These are phyloP conservation scores for Drosophila guanche DNA, from an alignment of 1,140 invertebrate species.

Conservation along the genomic window DNA sequence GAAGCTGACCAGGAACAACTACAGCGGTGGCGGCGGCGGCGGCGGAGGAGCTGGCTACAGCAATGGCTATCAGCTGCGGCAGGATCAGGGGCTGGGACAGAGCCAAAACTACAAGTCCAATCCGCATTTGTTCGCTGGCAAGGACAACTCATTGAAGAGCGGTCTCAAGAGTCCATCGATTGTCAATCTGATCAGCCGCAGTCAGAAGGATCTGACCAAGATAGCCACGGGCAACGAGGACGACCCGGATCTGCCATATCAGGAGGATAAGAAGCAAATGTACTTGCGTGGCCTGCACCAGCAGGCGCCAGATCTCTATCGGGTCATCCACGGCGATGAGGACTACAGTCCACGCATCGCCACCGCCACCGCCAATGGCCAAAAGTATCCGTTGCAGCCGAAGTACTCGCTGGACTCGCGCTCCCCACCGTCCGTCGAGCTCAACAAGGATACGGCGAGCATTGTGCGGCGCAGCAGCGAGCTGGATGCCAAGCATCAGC, in stretches of 20 bases:
- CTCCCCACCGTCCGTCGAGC: slow-evolving; percentile 70
- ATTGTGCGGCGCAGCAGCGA: slow-evolving; percentile 86
- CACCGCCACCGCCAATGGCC: slow-evolving; percentile 16
- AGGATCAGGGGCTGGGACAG: slow-evolving; percentile 31
- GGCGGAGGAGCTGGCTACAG: slow-evolving; percentile 7
- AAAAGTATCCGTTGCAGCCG: slow-evolving; percentile 65
- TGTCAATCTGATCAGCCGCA: slow-evolving; percentile 91
- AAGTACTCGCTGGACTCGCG: slow-evolving; percentile 76
- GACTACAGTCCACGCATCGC: slow-evolving; percentile 34
- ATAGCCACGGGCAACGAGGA: slow-evolving; percentile 56
- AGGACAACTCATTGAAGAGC: slow-evolving; percentile 84
- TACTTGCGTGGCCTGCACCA: slow-evolving; percentile 89
- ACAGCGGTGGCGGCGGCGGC: slow-evolving; percentile 21
- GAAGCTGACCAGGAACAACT: slow-evolving; percentile 79
- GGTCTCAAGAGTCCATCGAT: slow-evolving; percentile 93
- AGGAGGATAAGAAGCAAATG: slow-evolving; percentile 87
- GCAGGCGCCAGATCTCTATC: slow-evolving; percentile 90
- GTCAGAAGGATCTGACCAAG: slow-evolving; percentile 89
- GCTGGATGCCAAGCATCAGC: slow-evolving; percentile 62
- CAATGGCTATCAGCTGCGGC: slow-evolving; percentile 11
- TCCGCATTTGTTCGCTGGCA: slow-evolving; percentile 88
- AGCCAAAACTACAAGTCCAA: slow-evolving; percentile 87
- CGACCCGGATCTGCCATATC: slow-evolving; percentile 19
- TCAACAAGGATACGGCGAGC: slow-evolving; percentile 83
- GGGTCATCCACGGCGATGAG: slow-evolving; percentile 85